A percentile compares a stretch with the other conserved stretches of the same genome.
Conservation (phyloP, 2,113 vertebrate species). For the Helogale parvula region DNA sequence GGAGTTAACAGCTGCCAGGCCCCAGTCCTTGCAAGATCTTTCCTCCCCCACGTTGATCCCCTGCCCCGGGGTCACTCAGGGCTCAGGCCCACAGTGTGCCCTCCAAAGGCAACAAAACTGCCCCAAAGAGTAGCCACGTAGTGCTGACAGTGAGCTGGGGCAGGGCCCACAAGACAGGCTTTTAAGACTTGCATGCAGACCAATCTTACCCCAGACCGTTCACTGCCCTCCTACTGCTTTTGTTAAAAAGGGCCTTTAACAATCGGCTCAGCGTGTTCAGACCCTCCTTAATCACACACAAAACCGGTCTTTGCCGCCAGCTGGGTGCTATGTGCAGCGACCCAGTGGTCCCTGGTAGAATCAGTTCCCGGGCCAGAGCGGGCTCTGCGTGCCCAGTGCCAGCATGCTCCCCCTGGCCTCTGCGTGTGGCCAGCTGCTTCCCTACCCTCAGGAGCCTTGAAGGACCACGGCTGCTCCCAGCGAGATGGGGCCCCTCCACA, state of each 20-base stretch:
- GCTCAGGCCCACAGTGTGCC: background rate
- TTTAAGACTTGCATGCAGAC: background rate
- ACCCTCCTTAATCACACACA: background rate
- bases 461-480: background rate
- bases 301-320: background rate
- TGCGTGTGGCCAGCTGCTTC: background rate
- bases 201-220: background rate
- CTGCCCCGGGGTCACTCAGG: background rate
- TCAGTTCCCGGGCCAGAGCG: no score
- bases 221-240: conserved; percentile 52
- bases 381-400: background rate
- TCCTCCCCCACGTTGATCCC: fast-evolving
- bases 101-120: background rate
- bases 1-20: background rate
- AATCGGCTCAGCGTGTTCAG: no score
- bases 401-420: background rate
- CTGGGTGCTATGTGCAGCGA: background rate
- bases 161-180: background rate
- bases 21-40: fast-evolving
- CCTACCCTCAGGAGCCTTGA: background rate
- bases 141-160: fast-evolving
- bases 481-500: no score
- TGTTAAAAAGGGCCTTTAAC: conserved; percentile 28
- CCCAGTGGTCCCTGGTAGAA: background rate
- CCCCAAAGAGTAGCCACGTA: background rate